phyloP scores from a whole-genome alignment of 1,140 invertebrate species.

The Nephotettix cincticeps region DNA sequence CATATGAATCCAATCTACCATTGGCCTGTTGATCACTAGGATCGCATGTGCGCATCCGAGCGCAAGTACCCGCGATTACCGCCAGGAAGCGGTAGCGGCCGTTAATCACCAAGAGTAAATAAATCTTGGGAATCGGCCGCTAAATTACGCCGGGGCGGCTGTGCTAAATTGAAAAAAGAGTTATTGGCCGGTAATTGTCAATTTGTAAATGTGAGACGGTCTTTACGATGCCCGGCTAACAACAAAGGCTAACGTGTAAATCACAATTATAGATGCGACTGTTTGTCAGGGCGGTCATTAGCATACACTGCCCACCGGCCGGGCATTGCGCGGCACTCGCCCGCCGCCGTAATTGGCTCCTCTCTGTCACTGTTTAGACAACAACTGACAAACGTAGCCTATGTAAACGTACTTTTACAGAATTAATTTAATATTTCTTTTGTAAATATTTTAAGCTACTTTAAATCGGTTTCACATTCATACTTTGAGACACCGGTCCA shows the following conservation, averaged over 20 bases:
- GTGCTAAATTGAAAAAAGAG: constrained; percentile 22
- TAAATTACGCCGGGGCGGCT: neutral
- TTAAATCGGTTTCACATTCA: no score
- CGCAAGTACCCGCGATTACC: no score
- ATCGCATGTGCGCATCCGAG: no score
- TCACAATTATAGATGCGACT: constrained; percentile 21
- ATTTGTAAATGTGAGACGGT: constrained; percentile 16
- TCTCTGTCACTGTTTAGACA: no score
- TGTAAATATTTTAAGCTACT: no score
- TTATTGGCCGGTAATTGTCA: constrained; percentile 20
- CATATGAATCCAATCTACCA: no score
- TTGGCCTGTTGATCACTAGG: no score
- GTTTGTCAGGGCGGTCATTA: constrained; percentile 15
- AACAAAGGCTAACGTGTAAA: constrained; percentile 10
- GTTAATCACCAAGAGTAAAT: neutral
- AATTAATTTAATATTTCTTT: no score
- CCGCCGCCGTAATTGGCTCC: neutral
- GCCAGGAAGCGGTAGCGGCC: neutral
- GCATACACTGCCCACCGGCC: constrained; percentile 15
- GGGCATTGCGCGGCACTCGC: no score
- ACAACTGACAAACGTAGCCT: no score
- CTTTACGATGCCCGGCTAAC: constrained; percentile 8
- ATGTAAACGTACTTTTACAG: no score
- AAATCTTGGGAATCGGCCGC: neutral
- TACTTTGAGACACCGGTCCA: no score